Percentiles rank a stretch among this genome's conserved stretches.
These are phyloP conservation scores for Aleiodes alternator DNA, from an alignment of 2,888 invertebrate genomes.

Conservation along the genomic window DNA sequence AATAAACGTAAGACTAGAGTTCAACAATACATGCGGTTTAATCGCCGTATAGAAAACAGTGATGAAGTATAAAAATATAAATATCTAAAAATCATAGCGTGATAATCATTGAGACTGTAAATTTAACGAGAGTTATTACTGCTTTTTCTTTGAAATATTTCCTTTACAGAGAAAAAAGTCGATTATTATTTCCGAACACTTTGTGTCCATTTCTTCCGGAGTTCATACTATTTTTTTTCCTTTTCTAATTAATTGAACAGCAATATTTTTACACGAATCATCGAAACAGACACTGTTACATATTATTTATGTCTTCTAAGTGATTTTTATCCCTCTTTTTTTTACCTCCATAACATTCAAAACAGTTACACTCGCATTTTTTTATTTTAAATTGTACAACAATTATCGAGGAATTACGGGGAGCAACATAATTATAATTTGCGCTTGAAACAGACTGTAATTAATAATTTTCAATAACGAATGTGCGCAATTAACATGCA, in stretches of 20 bases:
- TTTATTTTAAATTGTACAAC: background rate
- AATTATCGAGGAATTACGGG: slow-evolving; percentile 16
- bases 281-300: slow-evolving; percentile 38
- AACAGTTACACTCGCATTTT: slow-evolving; percentile 44
- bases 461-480: slow-evolving; percentile 1
- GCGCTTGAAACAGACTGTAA: slow-evolving; percentile 18
- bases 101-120: slow-evolving; percentile 45
- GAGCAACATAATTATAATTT: background rate
- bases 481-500: slow-evolving; percentile 11
- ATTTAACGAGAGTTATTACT: slow-evolving; percentile 10
- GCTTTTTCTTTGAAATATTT: slow-evolving; percentile 6
- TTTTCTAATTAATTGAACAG: slow-evolving; percentile 29
- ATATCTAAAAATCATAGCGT: slow-evolving; percentile 68
- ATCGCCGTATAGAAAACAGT: slow-evolving; percentile 66
- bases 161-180: background rate
- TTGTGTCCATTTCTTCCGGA: background rate
- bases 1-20: slow-evolving; percentile 74
- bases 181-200: background rate
- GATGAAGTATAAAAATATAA: slow-evolving; percentile 73
- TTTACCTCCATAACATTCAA: slow-evolving; percentile 50
- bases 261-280: slow-evolving; percentile 32
- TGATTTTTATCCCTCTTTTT: slow-evolving; percentile 21
- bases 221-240: slow-evolving; percentile 29
- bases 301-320: slow-evolving; percentile 35
- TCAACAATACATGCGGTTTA: slow-evolving; percentile 73